These are phyloP conservation scores for Notospermus geniculatus DNA, from an alignment of 1,140 invertebrate species.

Conservation along the genomic window DNA sequence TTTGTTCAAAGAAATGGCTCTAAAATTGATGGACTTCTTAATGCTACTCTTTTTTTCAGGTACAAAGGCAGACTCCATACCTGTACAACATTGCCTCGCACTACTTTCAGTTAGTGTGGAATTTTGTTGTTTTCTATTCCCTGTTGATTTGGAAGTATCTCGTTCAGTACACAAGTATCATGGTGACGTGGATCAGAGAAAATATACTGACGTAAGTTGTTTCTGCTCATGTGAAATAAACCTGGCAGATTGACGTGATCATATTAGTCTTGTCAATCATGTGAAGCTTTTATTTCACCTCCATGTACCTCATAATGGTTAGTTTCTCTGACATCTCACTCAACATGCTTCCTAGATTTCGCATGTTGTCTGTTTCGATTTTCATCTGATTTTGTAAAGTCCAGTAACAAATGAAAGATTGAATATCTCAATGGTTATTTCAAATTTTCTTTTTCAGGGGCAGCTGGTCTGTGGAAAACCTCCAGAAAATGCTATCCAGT, in stretches of 20 bases:
- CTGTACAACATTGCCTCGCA: slow-evolving; percentile 27
- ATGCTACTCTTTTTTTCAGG: slow-evolving; percentile 28
- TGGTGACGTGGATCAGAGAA: slow-evolving; percentile 33
- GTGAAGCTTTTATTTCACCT: too few species aligned
- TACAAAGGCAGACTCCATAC: slow-evolving; percentile 32
- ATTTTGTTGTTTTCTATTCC: slow-evolving; percentile 30
- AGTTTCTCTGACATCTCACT: too few species aligned
- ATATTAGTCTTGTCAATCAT: too few species aligned
- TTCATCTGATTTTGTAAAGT: too few species aligned
- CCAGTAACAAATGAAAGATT: too few species aligned
- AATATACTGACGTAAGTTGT: slow-evolving; percentile 45
- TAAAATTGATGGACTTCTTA: not conserved
- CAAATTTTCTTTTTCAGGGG: slow-evolving; percentile 21
- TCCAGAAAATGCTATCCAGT: slow-evolving; percentile 17
- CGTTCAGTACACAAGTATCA: slow-evolving; percentile 22
- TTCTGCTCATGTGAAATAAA: too few species aligned
- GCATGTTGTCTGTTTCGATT: too few species aligned
- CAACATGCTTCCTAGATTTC: too few species aligned
- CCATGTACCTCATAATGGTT: too few species aligned
- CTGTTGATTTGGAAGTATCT: slow-evolving; percentile 34
- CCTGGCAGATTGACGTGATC: too few species aligned
- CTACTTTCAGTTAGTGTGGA: slow-evolving; percentile 27
- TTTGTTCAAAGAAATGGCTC: not conserved
- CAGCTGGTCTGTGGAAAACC: slow-evolving; percentile 23
- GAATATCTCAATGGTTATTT: too few species aligned